These are phyloP conservation scores for Mormyrus hasselquistii DNA, from an alignment of 2,797 vertebrate species.

Conservation along the genomic window DNA sequence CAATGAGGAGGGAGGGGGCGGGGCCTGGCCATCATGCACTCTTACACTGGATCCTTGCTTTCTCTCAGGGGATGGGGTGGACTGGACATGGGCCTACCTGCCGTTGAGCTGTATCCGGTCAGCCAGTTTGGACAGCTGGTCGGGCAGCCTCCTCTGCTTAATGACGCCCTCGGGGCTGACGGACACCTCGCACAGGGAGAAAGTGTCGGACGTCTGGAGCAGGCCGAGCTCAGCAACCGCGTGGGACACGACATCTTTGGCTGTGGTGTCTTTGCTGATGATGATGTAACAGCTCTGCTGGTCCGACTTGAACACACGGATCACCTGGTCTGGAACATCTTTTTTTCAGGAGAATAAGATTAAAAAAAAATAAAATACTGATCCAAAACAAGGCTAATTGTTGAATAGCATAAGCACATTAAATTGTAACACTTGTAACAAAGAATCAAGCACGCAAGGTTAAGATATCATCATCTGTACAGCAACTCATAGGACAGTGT, in stretches of 20 bases:
- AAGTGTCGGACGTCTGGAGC: conserved; percentile 69
- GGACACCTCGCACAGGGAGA: conserved; percentile 90
- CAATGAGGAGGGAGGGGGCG: background rate
- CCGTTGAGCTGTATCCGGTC: conserved; percentile 94
- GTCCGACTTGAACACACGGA: conserved; percentile 90
- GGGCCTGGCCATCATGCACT: background rate
- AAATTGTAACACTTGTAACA: background rate
- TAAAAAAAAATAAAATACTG: background rate
- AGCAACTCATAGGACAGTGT: background rate
- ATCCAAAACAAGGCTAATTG: background rate
- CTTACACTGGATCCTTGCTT: background rate
- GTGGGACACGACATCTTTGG: conserved; percentile 87
- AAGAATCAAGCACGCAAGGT: background rate
- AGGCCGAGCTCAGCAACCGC: conserved; percentile 84
- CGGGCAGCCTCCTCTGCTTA: conserved; percentile 85
- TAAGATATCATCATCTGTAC: background rate
- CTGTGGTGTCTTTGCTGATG: conserved; percentile 94
- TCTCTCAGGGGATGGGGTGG: background rate
- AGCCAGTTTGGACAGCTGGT: conserved; percentile 91
- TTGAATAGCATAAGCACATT: background rate
- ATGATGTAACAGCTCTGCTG: conserved; percentile 98
- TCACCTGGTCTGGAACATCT: conserved; percentile 96
- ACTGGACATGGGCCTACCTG: conserved; percentile 59
- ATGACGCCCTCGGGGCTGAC: conserved; percentile 90
- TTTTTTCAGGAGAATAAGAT: conserved; percentile 37